Conservation (phyloP, 2,113 vertebrate genomes). For the Tursiops truncatus region DNA sequence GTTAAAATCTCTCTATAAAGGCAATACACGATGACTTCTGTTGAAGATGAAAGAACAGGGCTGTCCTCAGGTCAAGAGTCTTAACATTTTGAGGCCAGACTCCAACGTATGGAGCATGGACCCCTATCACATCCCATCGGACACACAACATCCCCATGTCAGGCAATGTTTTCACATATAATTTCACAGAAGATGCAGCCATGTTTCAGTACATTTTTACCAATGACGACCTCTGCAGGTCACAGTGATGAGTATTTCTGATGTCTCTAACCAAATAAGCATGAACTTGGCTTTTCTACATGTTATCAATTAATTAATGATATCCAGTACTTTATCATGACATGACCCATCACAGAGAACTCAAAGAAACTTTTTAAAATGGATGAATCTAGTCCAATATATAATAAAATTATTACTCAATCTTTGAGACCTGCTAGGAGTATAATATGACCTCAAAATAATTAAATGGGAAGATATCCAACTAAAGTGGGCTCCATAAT, state of each 20-base stretch:
- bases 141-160: rapidly evolving
- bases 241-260: background rate
- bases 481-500: rapidly evolving
- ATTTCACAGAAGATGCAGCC: background rate
- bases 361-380: background rate
- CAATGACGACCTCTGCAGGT: background rate
- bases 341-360: background rate
- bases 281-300: background rate
- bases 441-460: background rate
- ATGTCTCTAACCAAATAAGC: background rate
- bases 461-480: background rate
- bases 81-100: rapidly evolving
- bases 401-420: background rate
- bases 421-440: background rate
- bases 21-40: background rate
- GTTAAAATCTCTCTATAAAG: background rate
- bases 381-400: background rate
- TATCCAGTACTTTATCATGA: background rate
- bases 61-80: background rate
- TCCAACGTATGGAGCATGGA: rapidly evolving
- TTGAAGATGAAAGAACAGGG: no score
- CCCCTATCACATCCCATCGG: rapidly evolving
- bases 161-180: background rate
- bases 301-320: background rate
- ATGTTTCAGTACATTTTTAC: background rate